A percentile compares a stretch with the other conserved stretches of the same genome.
Conservation (phyloP, 1,140 invertebrate genomes). For the Zeugodacus cucurbitae region DNA sequence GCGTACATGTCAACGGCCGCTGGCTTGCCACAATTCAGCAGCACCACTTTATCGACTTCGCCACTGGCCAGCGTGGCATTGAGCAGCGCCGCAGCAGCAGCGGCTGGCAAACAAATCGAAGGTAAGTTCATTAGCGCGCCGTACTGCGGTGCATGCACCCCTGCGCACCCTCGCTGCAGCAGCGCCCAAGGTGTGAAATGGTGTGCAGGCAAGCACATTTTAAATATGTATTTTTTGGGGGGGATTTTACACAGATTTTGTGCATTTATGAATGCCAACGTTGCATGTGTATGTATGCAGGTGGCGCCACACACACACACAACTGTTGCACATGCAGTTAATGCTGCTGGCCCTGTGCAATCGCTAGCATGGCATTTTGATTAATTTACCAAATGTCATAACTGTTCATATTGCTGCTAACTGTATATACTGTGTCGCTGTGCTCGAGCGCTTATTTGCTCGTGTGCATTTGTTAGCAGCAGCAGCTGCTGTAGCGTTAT, state of each 20-base stretch:
- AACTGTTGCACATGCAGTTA: background rate
- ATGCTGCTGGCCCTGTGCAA: background rate
- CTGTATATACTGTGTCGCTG: background rate
- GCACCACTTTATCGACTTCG: constrained; percentile 58
- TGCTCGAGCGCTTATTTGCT: background rate
- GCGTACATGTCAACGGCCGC: constrained; percentile 63
- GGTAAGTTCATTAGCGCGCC: constrained; percentile 67
- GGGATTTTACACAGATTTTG: background rate
- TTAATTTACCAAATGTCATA: background rate
- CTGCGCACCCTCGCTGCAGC: background rate
- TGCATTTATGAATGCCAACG: background rate
- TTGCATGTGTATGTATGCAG: background rate
- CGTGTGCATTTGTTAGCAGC: background rate
- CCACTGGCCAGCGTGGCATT: constrained; percentile 71
- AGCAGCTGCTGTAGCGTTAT: background rate
- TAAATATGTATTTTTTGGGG: background rate
- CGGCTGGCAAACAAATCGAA: constrained; percentile 86
- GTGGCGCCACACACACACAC: background rate
- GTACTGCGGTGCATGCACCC: background rate
- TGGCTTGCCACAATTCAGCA: constrained; percentile 64
- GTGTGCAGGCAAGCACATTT: too few species aligned
- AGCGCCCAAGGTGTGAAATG: background rate
- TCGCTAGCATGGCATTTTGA: background rate
- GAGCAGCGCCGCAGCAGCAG: constrained; percentile 73
- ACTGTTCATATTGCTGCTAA: background rate